These are phyloP conservation scores for Antheraea assamensis DNA, from an alignment of 2,888 invertebrate genomes.

Conservation along the genomic window DNA sequence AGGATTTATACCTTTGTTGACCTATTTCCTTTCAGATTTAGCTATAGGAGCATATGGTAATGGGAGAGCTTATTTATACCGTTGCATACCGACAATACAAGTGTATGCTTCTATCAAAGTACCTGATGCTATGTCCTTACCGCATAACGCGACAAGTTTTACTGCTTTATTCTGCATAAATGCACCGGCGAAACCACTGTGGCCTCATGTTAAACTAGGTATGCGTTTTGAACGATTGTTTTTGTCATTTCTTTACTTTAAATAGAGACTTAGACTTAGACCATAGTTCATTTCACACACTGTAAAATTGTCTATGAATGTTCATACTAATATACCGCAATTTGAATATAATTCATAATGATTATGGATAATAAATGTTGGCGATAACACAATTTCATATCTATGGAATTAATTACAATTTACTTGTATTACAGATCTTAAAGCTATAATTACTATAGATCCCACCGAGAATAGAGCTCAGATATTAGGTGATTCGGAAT, in stretches of 20 bases:
- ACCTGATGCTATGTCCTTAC: constrained; percentile 64
- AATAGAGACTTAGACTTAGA: not conserved
- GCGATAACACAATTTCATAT: too few species aligned
- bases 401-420: too few species aligned
- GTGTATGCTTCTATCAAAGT: constrained; percentile 56
- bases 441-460: constrained; percentile 58
- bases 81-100: constrained; percentile 65
- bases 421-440: constrained; percentile 49
- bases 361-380: too few species aligned
- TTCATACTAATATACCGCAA: too few species aligned
- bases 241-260: not conserved
- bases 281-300: not conserved
- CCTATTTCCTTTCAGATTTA: constrained; percentile 71
- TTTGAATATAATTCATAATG: too few species aligned
- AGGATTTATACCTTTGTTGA: not conserved
- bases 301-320: not conserved
- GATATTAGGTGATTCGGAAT: constrained; percentile 54
- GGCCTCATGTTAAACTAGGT: constrained; percentile 59
- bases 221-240: constrained; percentile 25
- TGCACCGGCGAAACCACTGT: constrained; percentile 43
- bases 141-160: constrained; percentile 64
- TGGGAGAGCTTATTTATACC: constrained; percentile 78
- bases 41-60: constrained; percentile 83
- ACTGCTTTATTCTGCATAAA: constrained; percentile 64
- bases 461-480: constrained; percentile 58